These are phyloP conservation scores for Lethocerus indicus DNA, from an alignment of 1,140 invertebrate genomes.

Conservation along the genomic window DNA sequence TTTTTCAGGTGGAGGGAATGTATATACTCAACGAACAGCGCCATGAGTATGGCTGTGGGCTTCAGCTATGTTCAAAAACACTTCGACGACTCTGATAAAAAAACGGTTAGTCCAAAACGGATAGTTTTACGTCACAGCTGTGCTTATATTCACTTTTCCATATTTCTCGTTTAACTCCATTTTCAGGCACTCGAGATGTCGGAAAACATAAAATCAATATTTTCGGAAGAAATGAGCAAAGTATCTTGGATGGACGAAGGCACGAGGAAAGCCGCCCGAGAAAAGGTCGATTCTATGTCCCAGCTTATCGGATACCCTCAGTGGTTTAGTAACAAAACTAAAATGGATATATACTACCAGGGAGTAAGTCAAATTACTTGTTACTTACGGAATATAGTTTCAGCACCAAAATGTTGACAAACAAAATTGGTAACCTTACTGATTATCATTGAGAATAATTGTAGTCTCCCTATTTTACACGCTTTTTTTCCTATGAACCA, in stretches of 20 bases:
- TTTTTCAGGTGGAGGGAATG: slow-evolving; percentile 32
- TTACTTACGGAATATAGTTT: too few species aligned
- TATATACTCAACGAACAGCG: slow-evolving; percentile 31
- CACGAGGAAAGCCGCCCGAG: slow-evolving; percentile 32
- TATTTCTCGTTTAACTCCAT: background rate
- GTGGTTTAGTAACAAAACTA: slow-evolving; percentile 34
- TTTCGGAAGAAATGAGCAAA: slow-evolving; percentile 31
- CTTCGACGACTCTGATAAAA: slow-evolving; percentile 21
- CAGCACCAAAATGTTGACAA: too few species aligned
- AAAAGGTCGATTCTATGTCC: slow-evolving; percentile 38
- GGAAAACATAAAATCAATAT: slow-evolving; percentile 32
- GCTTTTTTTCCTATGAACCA: too few species aligned
- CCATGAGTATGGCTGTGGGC: slow-evolving; percentile 35
- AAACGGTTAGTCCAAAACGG: slow-evolving; percentile 14
- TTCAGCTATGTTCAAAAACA: slow-evolving; percentile 35
- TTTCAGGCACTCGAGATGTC: slow-evolving; percentile 32
- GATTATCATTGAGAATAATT: too few species aligned
- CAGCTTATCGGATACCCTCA: slow-evolving; percentile 48
- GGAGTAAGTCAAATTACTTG: slow-evolving; percentile 23
- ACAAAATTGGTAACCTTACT: too few species aligned
- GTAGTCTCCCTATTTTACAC: background rate
- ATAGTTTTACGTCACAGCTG: too few species aligned
- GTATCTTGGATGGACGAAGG: slow-evolving; percentile 42
- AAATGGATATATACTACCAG: slow-evolving; percentile 26
- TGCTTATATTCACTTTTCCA: background rate